Conservation (phyloP, 2,113 vertebrate genomes). For the Ceratotherium simum region DNA sequence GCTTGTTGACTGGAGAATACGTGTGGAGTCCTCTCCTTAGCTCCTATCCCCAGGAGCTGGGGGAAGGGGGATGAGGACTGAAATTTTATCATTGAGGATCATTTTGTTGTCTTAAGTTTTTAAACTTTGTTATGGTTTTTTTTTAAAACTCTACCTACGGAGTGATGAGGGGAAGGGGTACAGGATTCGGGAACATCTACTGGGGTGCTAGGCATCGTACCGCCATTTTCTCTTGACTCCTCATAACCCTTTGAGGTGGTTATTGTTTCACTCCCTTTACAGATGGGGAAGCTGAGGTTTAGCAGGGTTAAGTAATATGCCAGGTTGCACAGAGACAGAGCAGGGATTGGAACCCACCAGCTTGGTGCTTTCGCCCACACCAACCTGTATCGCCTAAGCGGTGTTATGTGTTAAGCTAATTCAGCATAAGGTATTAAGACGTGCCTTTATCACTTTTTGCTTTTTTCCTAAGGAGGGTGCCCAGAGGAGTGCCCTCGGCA, state of each 20-base stretch:
- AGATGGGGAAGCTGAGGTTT: conserved; percentile 76
- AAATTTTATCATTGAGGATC: background rate
- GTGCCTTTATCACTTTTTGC: background rate
- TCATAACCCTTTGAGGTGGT: background rate
- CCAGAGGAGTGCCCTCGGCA: background rate
- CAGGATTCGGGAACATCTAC: background rate
- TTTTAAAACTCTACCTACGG: background rate
- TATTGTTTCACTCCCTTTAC: conserved; percentile 2
- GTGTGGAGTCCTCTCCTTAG: background rate
- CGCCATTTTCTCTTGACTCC: conserved; percentile 25
- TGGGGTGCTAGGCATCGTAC: background rate
- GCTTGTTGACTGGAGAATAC: background rate
- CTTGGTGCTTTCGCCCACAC: background rate
- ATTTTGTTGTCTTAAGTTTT: background rate
- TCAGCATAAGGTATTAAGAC: background rate
- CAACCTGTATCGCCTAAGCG: background rate
- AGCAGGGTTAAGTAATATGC: conserved; percentile 48
- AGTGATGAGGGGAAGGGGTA: background rate
- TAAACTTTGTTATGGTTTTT: background rate
- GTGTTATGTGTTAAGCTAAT: background rate
- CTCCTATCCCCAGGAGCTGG: background rate
- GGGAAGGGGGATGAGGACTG: background rate
- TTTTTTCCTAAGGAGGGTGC: conserved; percentile 6
- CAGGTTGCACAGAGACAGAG: conserved; percentile 1
- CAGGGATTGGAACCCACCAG: conserved; percentile 42